These are phyloP conservation scores for Microcebus ravelobensis DNA, from an alignment of 2,113 vertebrate species.

Conservation along the genomic window DNA sequence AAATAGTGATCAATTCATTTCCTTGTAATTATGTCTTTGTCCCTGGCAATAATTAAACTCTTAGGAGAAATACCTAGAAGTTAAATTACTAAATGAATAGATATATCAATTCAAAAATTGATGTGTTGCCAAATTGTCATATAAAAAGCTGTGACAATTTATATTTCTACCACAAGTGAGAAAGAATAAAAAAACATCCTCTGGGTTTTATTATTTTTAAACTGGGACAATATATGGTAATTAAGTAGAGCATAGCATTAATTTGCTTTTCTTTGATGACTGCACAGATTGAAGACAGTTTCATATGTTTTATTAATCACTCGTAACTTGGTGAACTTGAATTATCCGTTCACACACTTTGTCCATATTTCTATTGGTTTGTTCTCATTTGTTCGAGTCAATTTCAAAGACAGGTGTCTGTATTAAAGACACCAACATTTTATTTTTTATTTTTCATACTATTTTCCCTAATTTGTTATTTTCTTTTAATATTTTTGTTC, in stretches of 20 bases:
- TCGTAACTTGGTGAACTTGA: neutral
- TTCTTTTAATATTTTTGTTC: neutral
- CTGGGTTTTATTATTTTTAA: neutral
- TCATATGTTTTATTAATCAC: neutral
- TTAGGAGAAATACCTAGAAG: neutral
- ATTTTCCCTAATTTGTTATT: neutral
- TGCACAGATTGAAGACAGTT: neutral
- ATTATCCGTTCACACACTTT: neutral
- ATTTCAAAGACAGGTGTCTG: neutral
- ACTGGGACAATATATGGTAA: neutral
- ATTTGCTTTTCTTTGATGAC: neutral
- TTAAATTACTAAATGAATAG: neutral
- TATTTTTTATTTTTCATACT: neutral
- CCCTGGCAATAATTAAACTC: neutral
- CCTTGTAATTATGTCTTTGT: neutral
- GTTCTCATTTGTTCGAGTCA: neutral
- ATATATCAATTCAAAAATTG: neutral
- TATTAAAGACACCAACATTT: neutral
- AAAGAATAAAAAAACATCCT: neutral
- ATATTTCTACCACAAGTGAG: neutral
- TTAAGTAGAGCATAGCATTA: neutral
- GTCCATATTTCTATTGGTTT: neutral
- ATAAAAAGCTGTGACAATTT: neutral
- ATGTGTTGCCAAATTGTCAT: neutral
- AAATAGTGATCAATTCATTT: neutral